A percentile compares a stretch with the other conserved stretches of the same genome.
phyloP scores from a whole-genome alignment of 2,888 invertebrate genomes.

The Lissonota sp. region DNA sequence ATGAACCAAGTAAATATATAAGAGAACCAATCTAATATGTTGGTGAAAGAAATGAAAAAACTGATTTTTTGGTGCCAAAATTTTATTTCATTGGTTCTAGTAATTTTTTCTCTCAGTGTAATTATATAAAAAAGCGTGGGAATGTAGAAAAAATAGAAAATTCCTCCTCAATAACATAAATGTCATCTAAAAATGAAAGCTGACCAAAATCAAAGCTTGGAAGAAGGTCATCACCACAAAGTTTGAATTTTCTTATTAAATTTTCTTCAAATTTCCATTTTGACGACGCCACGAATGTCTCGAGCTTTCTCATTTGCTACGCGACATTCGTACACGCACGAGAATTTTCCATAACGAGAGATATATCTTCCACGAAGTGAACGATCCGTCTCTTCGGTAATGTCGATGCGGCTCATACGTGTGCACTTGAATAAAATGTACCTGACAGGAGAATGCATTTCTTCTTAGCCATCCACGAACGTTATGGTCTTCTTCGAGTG shows the following conservation, averaged over 20 bases:
- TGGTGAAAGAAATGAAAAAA: no score
- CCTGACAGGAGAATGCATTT: slow-evolving; percentile 49
- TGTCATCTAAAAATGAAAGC: no score
- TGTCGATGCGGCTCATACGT: slow-evolving; percentile 30
- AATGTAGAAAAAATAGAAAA: no score
- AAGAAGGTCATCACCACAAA: not conserved
- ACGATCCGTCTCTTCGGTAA: slow-evolving; percentile 26
- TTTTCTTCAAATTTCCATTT: no score
- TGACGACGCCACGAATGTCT: not conserved
- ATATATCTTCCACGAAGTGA: slow-evolving; percentile 39
- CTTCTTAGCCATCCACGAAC: slow-evolving; percentile 28
- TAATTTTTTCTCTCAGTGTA: no score
- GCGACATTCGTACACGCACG: slow-evolving; percentile 11
- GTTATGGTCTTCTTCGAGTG: slow-evolving; percentile 43
- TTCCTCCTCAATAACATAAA: no score
- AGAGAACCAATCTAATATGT: no score
- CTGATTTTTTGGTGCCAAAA: no score
- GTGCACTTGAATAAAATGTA: slow-evolving; percentile 16
- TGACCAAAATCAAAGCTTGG: not conserved
- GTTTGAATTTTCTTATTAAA: no score
- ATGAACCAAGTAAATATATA: no score
- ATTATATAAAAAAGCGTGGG: no score
- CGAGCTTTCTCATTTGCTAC: slow-evolving; percentile 2
- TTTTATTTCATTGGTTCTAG: no score
- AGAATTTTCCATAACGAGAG: slow-evolving; percentile 20